A percentile compares a stretch with the other conserved stretches of the same genome.
Evolutionary conservation across 2,797 vertebrate genomes (phyloP).

Genomic region (Anisognathus igniventris): DNA sequence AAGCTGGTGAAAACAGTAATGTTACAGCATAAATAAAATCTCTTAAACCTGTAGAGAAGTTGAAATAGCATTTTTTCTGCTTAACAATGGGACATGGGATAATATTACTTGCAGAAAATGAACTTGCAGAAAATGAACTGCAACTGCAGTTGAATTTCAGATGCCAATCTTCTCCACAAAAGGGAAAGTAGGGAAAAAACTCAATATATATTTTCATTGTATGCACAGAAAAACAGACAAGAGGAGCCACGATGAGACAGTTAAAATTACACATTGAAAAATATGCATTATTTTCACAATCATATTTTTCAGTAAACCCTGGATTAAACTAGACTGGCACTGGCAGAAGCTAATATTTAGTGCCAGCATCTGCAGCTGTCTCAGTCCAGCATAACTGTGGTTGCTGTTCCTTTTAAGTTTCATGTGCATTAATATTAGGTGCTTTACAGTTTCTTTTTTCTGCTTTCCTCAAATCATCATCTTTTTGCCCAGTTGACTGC

Average conservation of each 20-base stretch:
- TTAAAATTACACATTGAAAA: slow-evolving; percentile 22
- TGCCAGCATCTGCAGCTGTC: neutral
- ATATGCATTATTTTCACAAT: neutral
- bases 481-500: neutral
- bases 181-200: neutral
- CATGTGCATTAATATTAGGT: neutral
- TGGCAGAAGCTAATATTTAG: neutral
- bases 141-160: neutral
- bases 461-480: neutral
- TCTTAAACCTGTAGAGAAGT: neutral
- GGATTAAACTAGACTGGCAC: neutral
- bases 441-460: neutral
- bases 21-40: slow-evolving; percentile 20
- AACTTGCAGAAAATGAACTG: neutral
- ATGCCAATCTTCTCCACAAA: neutral
- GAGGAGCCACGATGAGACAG: neutral
- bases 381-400: neutral
- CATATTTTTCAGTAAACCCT: neutral
- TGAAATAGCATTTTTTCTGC: slow-evolving; percentile 15
- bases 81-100: neutral
- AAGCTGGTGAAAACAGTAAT: neutral
- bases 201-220: neutral
- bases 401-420: neutral
- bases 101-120: neutral
- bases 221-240: neutral